Evolutionary conservation across 2,113 vertebrate species (phyloP).

Genomic region (Perca fluviatilis): DNA sequence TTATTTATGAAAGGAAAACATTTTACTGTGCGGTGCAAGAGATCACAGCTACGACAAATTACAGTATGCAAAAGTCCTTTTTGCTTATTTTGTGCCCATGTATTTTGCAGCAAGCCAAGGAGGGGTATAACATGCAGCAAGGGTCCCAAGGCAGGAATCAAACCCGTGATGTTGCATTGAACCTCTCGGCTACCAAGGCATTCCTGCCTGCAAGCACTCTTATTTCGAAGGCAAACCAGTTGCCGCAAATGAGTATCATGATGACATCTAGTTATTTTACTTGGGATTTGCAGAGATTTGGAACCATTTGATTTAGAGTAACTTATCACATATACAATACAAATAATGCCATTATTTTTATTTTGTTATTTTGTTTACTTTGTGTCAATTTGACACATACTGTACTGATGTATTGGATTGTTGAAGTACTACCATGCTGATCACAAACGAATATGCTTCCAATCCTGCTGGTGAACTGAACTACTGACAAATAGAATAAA

Average conservation of each 20-base stretch:
- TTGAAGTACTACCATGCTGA: background rate
- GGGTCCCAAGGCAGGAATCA: background rate
- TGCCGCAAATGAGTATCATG: background rate
- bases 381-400: background rate
- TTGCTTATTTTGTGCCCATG: background rate
- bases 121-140: too few relatives aligned
- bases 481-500: background rate
- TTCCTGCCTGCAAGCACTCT: background rate
- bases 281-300: background rate
- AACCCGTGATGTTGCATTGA: background rate
- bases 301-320: background rate
- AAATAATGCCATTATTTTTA: background rate
- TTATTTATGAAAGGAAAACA: background rate
- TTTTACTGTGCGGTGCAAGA: accelerated
- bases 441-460: background rate
- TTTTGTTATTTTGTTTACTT: background rate
- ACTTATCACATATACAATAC: background rate
- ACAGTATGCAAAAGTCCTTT: background rate
- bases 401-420: background rate
- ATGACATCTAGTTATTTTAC: background rate
- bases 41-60: background rate
- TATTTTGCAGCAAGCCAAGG: background rate
- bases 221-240: background rate
- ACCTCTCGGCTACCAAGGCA: background rate
- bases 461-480: constrained; percentile 7